Evolutionary conservation across 2,888 invertebrate genomes (phyloP).

Genomic region (Scaptomyza flava): DNA sequence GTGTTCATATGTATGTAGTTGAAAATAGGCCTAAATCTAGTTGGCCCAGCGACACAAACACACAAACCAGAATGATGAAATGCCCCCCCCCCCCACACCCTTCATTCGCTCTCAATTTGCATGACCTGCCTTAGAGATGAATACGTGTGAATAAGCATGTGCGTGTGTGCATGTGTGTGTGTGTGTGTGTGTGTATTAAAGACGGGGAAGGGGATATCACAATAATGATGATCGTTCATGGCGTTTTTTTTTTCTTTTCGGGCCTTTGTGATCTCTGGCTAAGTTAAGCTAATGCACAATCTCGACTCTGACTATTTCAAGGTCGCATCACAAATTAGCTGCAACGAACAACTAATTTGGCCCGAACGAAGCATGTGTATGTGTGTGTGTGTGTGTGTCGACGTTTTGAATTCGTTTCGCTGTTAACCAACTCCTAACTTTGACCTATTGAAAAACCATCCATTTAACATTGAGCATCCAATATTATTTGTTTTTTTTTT

Average conservation of each 20-base stretch:
- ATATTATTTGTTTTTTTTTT: neutral
- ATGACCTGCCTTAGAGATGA: conserved; percentile 51
- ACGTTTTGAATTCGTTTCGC: conserved; percentile 15
- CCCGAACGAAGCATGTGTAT: conserved; percentile 7
- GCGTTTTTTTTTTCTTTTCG: too few species aligned
- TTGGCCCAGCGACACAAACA: conserved; percentile 3
- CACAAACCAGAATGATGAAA: conserved; percentile 39
- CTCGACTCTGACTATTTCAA: conserved; percentile 52
- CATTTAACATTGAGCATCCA: conserved; percentile 12
- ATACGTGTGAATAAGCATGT: neutral
- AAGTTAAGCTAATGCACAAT: conserved; percentile 65
- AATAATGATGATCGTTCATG: conserved; percentile 46
- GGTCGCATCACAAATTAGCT: conserved; percentile 54
- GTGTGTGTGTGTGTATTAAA: neutral
- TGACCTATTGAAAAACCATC: conserved; percentile 48
- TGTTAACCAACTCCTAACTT: conserved; percentile 35
- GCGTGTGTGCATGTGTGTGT: neutral
- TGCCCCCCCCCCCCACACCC: conserved; percentile 9
- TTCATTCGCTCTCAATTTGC: conserved; percentile 56
- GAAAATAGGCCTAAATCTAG: conserved; percentile 47
- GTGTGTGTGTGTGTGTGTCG: neutral
- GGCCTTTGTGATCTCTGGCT: conserved; percentile 54
- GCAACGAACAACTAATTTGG: conserved; percentile 33
- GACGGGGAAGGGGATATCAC: conserved; percentile 2
- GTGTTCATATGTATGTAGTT: conserved; percentile 20